Base-by-base conservation (phyloP, 2,113 vertebrate genomes). In the Gallinago jamesoni region DNA sequence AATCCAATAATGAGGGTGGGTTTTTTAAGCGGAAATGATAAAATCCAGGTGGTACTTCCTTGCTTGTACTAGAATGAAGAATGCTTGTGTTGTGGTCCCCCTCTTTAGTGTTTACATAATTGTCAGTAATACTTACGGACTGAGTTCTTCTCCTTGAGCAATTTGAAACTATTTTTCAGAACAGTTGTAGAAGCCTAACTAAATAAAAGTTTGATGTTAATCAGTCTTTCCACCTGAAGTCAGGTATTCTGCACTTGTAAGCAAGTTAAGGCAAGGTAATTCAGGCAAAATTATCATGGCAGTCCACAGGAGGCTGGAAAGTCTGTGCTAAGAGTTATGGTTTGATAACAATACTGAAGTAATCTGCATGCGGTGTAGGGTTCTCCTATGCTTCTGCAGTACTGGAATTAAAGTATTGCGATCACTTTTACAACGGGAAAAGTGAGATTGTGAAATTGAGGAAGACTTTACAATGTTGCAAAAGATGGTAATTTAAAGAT, bases 291-390 rank as follows among this genome's bases (percentile, higher is more conserved):
- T 23, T 43, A 8, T 37, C 33, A 1, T 9, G n/a, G 57, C 2
- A 14, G 6, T n/a, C 18, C 60, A 63, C 6, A 35, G 66, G 57
- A 72, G 66, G 28, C n/a, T 75, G n/a, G 37, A 25, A 70, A 43
- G n/a, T 41, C 47, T 37, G 28, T 59, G 39, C 25, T 2, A 1
- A 14, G n/a, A 64, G 9, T 60, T 76, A 2, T 0, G 5, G 21
- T 72, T 45, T 73, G 37, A 31, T 47, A 73, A 35, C 25, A 56
- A 10, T 14, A 41, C 30, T 57, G 70, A 67, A 84, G 55, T 35
- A 33, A 63, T 23, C 21, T 5, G 1, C 16, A 30, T 69, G 43
- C 6, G 6, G 52, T 18, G 15, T 23, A 47, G 5, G 31, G 14
- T 30, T 89, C 74, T 75, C 28, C 47, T 55, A 0, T 16, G 20